Percentiles rank a stretch among this genome's conserved stretches.
phyloP scores from a whole-genome alignment of 2,888 invertebrate genomes.

The Dromius quadrimaculatus region DNA sequence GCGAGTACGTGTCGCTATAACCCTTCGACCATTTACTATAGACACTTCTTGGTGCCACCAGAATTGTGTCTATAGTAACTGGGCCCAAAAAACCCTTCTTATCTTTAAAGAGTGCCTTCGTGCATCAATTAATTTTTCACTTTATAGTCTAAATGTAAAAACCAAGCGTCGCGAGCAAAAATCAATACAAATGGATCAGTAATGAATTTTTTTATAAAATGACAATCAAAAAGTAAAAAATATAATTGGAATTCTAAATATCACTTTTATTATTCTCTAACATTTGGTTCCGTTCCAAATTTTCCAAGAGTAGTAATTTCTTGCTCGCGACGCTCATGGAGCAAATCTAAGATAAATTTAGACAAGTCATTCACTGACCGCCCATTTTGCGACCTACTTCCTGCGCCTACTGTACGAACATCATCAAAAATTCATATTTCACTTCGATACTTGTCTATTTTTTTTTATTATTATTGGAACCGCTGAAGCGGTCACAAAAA shows the following conservation, averaged over 20 bases:
- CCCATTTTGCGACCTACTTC: conserved; percentile 33
- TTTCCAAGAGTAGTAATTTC: background rate
- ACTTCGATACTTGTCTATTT: conserved; percentile 21
- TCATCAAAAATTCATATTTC: background rate
- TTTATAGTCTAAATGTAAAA: conserved; percentile 45
- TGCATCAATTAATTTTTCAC: conserved; percentile 53
- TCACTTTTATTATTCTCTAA: too few species aligned
- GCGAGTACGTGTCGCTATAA: conserved; percentile 72
- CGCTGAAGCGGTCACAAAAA: background rate
- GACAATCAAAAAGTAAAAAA: too few species aligned
- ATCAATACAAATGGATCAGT: too few species aligned
- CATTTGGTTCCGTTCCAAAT: background rate
- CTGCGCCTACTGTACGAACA: background rate
- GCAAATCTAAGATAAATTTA: conserved; percentile 30
- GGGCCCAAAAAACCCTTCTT: conserved; percentile 38
- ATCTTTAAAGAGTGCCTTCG: conserved; percentile 53
- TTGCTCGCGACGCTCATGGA: conserved; percentile 6
- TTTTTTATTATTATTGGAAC: too few species aligned
- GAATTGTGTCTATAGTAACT: background rate
- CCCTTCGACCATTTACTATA: conserved; percentile 9
- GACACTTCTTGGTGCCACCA: background rate
- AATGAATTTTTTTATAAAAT: too few species aligned
- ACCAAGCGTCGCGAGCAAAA: background rate
- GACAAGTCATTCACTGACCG: conserved; percentile 41
- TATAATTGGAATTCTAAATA: too few species aligned